These are phyloP conservation scores for Acomys russatus DNA, from an alignment of 2,797 vertebrate species.

Conservation along the genomic window DNA sequence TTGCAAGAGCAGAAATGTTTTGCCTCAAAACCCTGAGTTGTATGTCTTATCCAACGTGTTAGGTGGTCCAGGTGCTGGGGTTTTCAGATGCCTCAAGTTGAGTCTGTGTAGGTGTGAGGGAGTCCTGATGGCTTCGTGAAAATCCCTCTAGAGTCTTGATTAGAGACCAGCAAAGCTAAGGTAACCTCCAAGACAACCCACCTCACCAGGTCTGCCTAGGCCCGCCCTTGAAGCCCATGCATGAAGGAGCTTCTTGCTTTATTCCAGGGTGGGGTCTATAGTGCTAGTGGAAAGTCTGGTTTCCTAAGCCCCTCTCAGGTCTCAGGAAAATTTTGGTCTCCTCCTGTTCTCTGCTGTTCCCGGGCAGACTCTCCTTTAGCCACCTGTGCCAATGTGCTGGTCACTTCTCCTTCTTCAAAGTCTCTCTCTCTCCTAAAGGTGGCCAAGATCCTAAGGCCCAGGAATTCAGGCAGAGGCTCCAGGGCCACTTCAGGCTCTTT, in stretches of 20 bases:
- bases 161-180: background rate
- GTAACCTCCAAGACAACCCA: no score
- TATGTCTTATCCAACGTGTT: background rate
- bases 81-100: background rate
- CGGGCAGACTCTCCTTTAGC: background rate
- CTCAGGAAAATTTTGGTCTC: background rate
- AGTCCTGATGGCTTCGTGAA: background rate
- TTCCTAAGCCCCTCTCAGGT: background rate
- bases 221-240: background rate
- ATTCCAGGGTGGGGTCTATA: background rate
- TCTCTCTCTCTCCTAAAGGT: no score
- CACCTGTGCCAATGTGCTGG: background rate
- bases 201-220: no score
- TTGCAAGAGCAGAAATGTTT: background rate
- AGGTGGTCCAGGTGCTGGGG: background rate
- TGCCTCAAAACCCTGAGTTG: background rate
- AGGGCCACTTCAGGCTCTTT: background rate
- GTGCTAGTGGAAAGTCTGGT: background rate
- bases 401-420: background rate
- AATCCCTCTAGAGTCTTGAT: background rate
- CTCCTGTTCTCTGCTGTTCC: background rate
- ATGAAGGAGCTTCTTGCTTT: background rate
- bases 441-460: background rate
- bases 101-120: background rate
- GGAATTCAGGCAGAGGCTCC: background rate